These are phyloP conservation scores for Ceyx cyanopectus DNA, from an alignment of 2,113 vertebrate species.

Conservation along the genomic window DNA sequence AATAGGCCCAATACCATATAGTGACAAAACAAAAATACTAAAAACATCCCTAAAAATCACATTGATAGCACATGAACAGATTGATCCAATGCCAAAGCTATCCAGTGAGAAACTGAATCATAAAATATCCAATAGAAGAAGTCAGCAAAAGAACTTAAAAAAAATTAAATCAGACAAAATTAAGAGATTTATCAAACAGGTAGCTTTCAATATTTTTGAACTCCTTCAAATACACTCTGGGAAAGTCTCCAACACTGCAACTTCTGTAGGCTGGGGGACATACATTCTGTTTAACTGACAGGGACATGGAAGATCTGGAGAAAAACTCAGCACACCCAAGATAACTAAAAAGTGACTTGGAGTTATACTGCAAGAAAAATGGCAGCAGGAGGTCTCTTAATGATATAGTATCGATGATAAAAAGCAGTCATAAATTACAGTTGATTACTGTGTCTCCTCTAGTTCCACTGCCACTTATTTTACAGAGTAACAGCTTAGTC, in stretches of 20 bases:
- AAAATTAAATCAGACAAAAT: not conserved
- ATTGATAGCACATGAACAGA: not conserved
- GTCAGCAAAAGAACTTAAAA: not conserved
- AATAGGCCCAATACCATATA: not conserved
- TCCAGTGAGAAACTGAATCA: not conserved
- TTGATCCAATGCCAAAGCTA: not conserved
- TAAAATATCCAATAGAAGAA: not conserved
- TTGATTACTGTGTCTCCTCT: not conserved
- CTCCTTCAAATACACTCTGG: not conserved
- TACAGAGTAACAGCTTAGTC: not conserved
- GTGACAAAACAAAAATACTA: not conserved
- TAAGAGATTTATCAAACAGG: not conserved
- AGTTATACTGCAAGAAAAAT: conserved; percentile 1
- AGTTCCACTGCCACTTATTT: not conserved
- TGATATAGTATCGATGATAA: not conserved
- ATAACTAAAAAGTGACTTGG: not conserved
- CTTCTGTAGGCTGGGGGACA: not conserved
- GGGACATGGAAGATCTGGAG: not conserved
- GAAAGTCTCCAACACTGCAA: not conserved
- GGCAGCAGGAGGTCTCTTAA: not conserved
- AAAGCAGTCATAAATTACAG: not conserved
- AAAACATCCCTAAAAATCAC: not conserved
- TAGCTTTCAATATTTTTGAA: not conserved
- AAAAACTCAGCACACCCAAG: not conserved
- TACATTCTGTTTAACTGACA: not conserved